Base-by-base conservation (phyloP, 2,113 vertebrate genomes). In the Brachypodius melanocephalos region DNA sequence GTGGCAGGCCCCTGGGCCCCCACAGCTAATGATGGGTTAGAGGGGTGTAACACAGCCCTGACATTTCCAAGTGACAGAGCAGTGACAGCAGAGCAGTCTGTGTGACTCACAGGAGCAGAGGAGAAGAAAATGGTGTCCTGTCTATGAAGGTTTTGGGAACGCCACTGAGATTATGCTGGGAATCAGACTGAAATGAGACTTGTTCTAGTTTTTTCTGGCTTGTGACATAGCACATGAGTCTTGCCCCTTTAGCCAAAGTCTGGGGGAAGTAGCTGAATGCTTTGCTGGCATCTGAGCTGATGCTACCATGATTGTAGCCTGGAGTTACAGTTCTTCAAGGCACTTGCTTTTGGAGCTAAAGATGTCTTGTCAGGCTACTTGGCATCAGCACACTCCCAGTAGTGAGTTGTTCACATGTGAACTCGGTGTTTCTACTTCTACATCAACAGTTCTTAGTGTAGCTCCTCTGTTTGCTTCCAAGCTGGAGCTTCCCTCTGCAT, bases 321-420 rank as follows among this genome's bases (percentile, higher is more conserved):
- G 80, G 40, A 76, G 59, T 72, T 68, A 72, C 0, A 31, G 58
- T 45, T 86, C 46, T 68, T 73, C 10, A 45, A 46, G 83, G 68
- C 34, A 12, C 59, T 73, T 54, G 19, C 61, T 54, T 86, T 69
- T 26, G 63, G 38, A 77, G 67, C 55, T 77, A 3, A 52, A 48
- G 62, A 48, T 1, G 2, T 34, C 13, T 6, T 75, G 61, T 51
- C 42, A 45, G 21, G 18, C n/a, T 45, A 0, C 67, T 57, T 75
- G 10, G 36, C 49, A 21, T 34, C 25, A 8, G 20, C 12, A 21
- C 0, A 0, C n/a, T 90, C 40, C n/a, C 36, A 13, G 29, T 6
- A 63, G 65, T 22, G 32, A 28, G n/a, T 58, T 74, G 42, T 74
- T 95, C 57, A 25, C 28, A 2, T 28, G 14, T 15, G 45, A 49